These are phyloP conservation scores for Boleophthalmus pectinirostris DNA, from an alignment of 2,113 vertebrate genomes.

Conservation along the genomic window DNA sequence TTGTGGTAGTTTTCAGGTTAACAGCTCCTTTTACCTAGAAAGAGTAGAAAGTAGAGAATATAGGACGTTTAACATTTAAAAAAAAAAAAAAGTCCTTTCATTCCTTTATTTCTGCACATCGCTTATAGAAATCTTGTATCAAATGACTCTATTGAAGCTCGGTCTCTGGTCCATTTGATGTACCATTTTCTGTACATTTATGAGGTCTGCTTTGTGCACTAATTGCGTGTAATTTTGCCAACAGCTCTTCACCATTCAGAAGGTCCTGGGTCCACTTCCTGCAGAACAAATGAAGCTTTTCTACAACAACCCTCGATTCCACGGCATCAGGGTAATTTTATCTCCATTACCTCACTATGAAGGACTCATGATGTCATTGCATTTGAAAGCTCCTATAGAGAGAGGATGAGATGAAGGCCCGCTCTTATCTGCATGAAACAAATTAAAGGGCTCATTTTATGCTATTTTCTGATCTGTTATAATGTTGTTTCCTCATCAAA, in stretches of 20 bases:
- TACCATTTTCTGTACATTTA: not conserved
- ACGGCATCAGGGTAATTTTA: slow-evolving; percentile 88
- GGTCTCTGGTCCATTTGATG: not conserved
- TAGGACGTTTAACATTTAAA: not conserved
- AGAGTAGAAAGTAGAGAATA: no score
- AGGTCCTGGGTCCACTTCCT: slow-evolving; percentile 93
- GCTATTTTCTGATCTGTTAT: no score
- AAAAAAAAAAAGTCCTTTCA: no score
- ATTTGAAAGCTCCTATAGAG: not conserved
- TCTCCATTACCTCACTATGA: slow-evolving; percentile 12
- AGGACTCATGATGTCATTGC: not conserved
- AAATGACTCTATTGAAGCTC: not conserved
- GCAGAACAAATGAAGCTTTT: slow-evolving; percentile 99
- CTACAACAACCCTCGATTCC: slow-evolving; percentile 97
- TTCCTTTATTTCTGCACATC: not conserved
- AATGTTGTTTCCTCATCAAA: no score
- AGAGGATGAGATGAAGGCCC: not conserved
- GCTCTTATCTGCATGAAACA: no score
- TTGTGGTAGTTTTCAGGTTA: no score
- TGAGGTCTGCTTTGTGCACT: not conserved
- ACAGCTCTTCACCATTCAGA: slow-evolving; percentile 97
- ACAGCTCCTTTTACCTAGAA: no score
- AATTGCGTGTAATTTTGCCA: slow-evolving; percentile 14
- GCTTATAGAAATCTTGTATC: not conserved
- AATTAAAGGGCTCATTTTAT: no score